Percentiles rank a stretch among this genome's conserved stretches.
These are phyloP conservation scores for Apostichopus californicus DNA, from an alignment of 35 echinoderm and acorn worm genomes.

Conservation along the genomic window DNA sequence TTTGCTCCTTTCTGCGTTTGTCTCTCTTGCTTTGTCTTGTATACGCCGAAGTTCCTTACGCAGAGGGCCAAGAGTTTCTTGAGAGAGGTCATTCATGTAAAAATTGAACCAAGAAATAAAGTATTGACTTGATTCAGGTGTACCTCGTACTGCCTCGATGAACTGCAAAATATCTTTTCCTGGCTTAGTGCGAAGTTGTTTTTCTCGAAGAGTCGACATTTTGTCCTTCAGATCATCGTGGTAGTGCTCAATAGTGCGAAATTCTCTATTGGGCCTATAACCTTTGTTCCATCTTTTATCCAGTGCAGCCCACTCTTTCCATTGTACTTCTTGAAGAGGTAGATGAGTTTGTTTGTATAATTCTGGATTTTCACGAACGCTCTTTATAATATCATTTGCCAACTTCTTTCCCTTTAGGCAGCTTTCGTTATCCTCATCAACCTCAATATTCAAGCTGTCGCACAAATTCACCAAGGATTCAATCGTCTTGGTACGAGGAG, in stretches of 20 bases:
- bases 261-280: not conserved
- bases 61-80: not conserved
- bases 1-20: not conserved
- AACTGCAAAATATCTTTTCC: not conserved
- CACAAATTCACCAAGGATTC: not conserved
- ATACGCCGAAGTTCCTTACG: not conserved
- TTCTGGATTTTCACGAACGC: not conserved
- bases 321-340: not conserved
- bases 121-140: not conserved
- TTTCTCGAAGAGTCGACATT: not conserved
- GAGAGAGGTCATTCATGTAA: constrained; percentile 26
- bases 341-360: not conserved
- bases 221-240: not conserved
- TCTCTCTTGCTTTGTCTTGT: constrained; percentile 1
- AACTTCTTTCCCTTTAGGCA: not conserved
- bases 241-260: not conserved
- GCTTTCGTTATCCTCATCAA: not conserved
- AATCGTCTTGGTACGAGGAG: not conserved
- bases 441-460: not conserved
- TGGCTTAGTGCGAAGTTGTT: not conserved
- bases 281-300: constrained; percentile 1
- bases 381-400: not conserved
- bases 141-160: not conserved
- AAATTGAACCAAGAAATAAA: constrained; percentile 30
- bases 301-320: not conserved